Evolutionary conservation across 2,797 vertebrate genomes (phyloP).

Genomic region (Mus caroli): DNA sequence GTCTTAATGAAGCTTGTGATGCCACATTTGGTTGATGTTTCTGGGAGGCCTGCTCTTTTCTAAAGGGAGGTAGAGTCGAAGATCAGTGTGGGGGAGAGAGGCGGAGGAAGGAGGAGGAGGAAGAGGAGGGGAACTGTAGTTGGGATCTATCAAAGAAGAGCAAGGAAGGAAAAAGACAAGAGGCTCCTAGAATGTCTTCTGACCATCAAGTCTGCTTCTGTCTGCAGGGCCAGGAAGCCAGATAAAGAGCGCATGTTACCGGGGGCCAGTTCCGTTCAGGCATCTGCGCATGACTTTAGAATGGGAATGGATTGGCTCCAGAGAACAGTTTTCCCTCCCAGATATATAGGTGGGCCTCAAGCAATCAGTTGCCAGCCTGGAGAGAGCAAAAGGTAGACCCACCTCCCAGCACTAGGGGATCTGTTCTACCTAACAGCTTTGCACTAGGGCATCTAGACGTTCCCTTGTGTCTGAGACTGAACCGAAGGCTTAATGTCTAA

Average conservation of each 20-base stretch:
- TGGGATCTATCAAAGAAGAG: not conserved
- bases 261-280: not conserved
- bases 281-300: not conserved
- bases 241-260: fast-evolving
- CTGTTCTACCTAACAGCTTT: not conserved
- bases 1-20: not conserved
- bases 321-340: not conserved
- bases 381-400: not conserved
- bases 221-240: not conserved
- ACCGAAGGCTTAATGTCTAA: not conserved
- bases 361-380: not conserved
- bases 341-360: not conserved
- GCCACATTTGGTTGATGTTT: not conserved
- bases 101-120: not conserved
- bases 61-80: not conserved
- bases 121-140: not conserved
- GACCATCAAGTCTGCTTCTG: not conserved
- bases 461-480: not conserved
- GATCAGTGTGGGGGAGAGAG: not conserved
- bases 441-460: not conserved
- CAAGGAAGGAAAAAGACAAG: not conserved
- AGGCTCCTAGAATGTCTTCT: not conserved
- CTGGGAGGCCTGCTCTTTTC: not conserved
- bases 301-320: no score
- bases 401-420: not conserved